phyloP scores from a whole-genome alignment of 2,888 invertebrate genomes.

The Epinotia bilunana region DNA sequence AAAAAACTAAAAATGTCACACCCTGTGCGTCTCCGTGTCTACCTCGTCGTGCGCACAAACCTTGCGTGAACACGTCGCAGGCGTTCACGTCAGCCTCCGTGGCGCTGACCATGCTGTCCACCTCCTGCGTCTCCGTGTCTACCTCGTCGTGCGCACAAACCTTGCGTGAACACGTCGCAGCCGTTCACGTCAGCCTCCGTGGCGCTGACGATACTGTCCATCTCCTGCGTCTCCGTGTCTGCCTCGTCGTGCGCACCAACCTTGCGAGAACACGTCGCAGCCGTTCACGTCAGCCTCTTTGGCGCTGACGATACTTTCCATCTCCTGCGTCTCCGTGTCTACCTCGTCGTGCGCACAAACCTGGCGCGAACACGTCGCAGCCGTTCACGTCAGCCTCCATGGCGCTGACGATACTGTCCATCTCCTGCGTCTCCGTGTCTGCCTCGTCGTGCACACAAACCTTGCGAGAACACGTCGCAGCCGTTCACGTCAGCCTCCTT shows the following conservation, averaged over 20 bases:
- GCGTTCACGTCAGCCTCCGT: constrained; percentile 86
- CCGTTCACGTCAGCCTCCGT: constrained; percentile 84
- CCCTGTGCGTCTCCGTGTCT: no score
- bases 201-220: constrained; percentile 83
- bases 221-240: no score
- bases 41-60: no score
- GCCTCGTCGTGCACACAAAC: constrained; percentile 68
- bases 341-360: constrained; percentile 56
- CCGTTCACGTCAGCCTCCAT: constrained; percentile 84
- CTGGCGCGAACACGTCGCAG: constrained; percentile 63
- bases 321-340: constrained; percentile 72
- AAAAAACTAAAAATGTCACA: no score
- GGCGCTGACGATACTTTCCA: constrained; percentile 83
- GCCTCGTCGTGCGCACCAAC: no score
- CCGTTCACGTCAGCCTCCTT: no score
- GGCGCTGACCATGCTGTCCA: constrained; percentile 83
- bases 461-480: no score
- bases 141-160: constrained; percentile 56
- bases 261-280: constrained; percentile 31
- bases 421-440: constrained; percentile 76
- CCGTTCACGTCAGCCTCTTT: constrained; percentile 85
- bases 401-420: constrained; percentile 83
- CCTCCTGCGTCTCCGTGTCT: constrained; percentile 71
- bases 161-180: constrained; percentile 63
- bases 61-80: constrained; percentile 31